Percentiles rank a stretch among this genome's conserved stretches.
Conservation (phyloP, 2,113 vertebrate genomes). For the Lonchura striata region DNA sequence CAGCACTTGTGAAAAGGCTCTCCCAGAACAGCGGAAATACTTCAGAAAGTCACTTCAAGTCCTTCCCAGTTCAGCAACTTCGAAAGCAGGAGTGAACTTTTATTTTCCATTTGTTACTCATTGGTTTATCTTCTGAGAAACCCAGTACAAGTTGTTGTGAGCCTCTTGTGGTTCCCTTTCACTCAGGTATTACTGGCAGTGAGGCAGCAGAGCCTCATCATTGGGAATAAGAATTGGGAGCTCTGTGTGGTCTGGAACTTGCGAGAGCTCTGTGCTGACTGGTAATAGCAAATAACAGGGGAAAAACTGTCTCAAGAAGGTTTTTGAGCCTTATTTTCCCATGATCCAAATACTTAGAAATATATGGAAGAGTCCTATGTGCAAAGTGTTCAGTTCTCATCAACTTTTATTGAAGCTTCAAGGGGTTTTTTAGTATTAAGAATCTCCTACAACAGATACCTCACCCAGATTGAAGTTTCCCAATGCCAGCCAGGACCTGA, state of each 20-base stretch:
- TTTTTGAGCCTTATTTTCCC: not conserved
- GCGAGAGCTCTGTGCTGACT: not conserved
- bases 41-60: not conserved
- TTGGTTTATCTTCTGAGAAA: constrained; percentile 19
- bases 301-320: not conserved
- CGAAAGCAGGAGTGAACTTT: not conserved
- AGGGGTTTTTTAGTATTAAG: not conserved
- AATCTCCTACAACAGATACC: not conserved
- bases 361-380: not conserved
- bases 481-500: not conserved
- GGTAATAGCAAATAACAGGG: not conserved
- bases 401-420: not conserved
- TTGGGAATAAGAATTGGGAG: not conserved
- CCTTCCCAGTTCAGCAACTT: not conserved
- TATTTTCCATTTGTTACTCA: constrained; percentile 9
- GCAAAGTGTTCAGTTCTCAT: not conserved
- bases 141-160: not conserved
- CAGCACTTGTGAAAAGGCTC: not conserved
- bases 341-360: not conserved
- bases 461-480: not conserved
- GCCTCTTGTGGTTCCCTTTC: not conserved
- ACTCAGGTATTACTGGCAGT: not conserved
- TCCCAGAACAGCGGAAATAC: not conserved
- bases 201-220: not conserved
- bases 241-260: not conserved